Conservation (phyloP, 1,140 invertebrate genomes). For the Solenopsis fugax region DNA sequence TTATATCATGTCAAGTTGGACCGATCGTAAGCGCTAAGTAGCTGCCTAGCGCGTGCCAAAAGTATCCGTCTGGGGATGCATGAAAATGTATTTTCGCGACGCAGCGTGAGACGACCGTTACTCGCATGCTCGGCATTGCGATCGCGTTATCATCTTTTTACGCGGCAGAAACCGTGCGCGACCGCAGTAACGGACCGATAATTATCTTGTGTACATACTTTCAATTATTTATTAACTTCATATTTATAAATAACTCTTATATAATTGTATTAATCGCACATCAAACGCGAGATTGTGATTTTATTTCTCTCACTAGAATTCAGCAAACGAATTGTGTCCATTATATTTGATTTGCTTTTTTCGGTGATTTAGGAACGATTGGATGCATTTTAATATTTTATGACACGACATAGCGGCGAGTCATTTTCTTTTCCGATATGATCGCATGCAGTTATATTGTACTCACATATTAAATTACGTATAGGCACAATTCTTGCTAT, state of each 20-base stretch:
- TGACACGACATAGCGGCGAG: not conserved
- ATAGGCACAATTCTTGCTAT: not conserved
- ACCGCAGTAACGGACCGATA: not conserved
- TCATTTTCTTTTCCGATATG: not conserved
- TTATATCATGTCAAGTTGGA: conserved; percentile 39
- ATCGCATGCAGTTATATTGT: not conserved
- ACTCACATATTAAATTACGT: not conserved
- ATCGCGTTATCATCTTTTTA: conserved; percentile 19
- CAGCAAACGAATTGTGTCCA: not conserved
- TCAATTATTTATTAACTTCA: conserved; percentile 19
- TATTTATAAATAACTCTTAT: conserved; percentile 10
- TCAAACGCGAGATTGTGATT: not conserved
- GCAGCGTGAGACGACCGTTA: conserved; percentile 9
- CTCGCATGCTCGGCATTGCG: not conserved
- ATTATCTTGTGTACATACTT: not conserved
- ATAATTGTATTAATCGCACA: not conserved
- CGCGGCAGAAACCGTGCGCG: not conserved
- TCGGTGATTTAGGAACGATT: not conserved
- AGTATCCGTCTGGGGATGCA: conserved; percentile 8
- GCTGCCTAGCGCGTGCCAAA: conserved; percentile 22
- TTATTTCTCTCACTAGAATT: not conserved
- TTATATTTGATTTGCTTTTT: not conserved
- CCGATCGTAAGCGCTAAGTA: conserved; percentile 40
- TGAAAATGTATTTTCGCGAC: conserved; percentile 38
- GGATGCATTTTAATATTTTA: not conserved